Percentiles rank a stretch among this genome's conserved stretches.
Conservation (phyloP, 1,140 invertebrate species). For the Wiebesia pumilae region DNA sequence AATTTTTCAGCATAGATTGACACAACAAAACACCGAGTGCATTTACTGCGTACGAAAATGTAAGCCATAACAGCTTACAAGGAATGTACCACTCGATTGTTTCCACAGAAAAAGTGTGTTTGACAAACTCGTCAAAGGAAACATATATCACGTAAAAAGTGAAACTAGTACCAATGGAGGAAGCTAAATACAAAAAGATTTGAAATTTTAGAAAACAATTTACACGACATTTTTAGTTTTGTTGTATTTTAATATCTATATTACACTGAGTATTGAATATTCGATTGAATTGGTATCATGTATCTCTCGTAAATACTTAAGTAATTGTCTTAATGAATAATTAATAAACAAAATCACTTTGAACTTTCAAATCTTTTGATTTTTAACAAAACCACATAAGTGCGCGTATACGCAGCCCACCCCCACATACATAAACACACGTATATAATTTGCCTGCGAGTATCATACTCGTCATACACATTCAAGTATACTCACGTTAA, state of each 20-base stretch:
- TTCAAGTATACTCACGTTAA: not conserved
- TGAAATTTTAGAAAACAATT: conserved; percentile 56
- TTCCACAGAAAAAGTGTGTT: conserved; percentile 60
- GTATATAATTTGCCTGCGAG: not conserved
- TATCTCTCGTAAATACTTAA: conserved; percentile 71
- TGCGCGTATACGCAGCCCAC: not conserved
- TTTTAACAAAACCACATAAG: conserved; percentile 40
- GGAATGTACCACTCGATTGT: conserved; percentile 62
- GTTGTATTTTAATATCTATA: conserved; percentile 74
- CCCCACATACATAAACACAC: not conserved
- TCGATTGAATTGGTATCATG: conserved; percentile 71
- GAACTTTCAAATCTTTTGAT: conserved; percentile 47
- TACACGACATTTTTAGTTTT: conserved; percentile 71
- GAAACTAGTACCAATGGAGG: conserved; percentile 47
- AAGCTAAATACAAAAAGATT: conserved; percentile 50
- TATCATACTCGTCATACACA: not conserved
- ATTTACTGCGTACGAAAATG: conserved; percentile 65
- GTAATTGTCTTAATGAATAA: conserved; percentile 67
- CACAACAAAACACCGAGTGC: conserved; percentile 59
- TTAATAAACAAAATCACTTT: conserved; percentile 64
- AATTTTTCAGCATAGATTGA: conserved; percentile 72
- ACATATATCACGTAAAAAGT: conserved; percentile 12
- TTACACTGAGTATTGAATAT: conserved; percentile 71
- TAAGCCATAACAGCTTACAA: conserved; percentile 49
- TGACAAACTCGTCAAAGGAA: conserved; percentile 52